These are phyloP conservation scores for Pimephales promelas DNA, from an alignment of 2,113 vertebrate species.

Conservation along the genomic window DNA sequence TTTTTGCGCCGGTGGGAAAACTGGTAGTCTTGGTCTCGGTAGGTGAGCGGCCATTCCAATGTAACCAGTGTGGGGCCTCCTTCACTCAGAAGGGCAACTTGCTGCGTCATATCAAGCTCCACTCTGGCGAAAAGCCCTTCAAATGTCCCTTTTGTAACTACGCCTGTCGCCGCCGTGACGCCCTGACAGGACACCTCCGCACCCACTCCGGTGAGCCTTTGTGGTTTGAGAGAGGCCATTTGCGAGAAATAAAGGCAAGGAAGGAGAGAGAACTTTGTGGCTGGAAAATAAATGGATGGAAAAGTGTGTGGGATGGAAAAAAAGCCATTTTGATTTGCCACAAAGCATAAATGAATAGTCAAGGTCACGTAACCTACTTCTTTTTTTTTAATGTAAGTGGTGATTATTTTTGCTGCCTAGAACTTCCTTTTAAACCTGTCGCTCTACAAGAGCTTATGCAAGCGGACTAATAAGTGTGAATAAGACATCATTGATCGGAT, in stretches of 20 bases:
- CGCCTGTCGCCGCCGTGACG: constrained; percentile 91
- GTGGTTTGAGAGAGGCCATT: constrained; percentile 20
- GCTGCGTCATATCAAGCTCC: constrained; percentile 94
- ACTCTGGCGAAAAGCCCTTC: constrained; percentile 97
- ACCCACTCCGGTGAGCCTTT: constrained; percentile 87
- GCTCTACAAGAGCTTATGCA: neutral
- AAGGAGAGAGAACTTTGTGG: constrained; percentile 28
- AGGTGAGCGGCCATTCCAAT: constrained; percentile 96
- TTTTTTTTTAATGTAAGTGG: constrained; percentile 31
- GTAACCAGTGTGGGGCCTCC: constrained; percentile 96
- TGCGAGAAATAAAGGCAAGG: constrained; percentile 26
- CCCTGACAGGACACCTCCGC: constrained; percentile 91
- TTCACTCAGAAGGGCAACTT: constrained; percentile 99
- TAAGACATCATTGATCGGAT: neutral
- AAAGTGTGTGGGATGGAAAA: constrained; percentile 51
- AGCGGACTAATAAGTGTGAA: neutral
- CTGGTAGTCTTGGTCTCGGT: constrained; percentile 38
- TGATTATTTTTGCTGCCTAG: constrained; percentile 8
- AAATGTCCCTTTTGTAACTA: constrained; percentile 95
- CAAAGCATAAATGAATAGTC: constrained; percentile 11
- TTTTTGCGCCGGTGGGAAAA: constrained; percentile 40
- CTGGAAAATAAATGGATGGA: constrained; percentile 33
- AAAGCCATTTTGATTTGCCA: constrained; percentile 27
- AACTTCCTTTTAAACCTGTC: neutral
- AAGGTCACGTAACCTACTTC: neutral